Evolutionary conservation across 2,113 vertebrate species (phyloP).

Genomic region (Pituophis catenifer): DNA sequence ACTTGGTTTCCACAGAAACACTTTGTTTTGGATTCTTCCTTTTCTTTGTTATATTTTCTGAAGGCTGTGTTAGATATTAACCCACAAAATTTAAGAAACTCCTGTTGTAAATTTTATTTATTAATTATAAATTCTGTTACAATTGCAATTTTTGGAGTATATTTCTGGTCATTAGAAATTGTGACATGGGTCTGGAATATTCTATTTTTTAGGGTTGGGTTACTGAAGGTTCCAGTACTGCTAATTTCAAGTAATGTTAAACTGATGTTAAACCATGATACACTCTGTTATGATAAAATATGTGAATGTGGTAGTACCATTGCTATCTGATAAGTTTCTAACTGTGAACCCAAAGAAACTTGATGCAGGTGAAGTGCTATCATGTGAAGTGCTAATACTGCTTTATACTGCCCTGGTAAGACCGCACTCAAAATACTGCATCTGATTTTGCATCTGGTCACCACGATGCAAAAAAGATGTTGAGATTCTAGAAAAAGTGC

Average conservation of each 20-base stretch:
- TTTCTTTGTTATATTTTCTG: not conserved
- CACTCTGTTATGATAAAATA: not conserved
- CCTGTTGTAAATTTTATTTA: not conserved
- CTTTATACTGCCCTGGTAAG: too few relatives aligned
- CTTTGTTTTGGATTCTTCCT: not conserved
- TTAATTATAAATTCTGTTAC: not conserved
- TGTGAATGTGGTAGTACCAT: not conserved
- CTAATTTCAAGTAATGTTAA: not conserved
- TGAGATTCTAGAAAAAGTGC: too few relatives aligned
- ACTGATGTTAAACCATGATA: not conserved
- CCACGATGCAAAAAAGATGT: too few relatives aligned
- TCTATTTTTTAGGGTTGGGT: not conserved
- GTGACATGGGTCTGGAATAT: not conserved
- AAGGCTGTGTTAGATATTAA: not conserved
- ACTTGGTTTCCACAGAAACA: slow-evolving; percentile 16
- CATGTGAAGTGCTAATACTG: too few relatives aligned
- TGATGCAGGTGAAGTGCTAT: not conserved
- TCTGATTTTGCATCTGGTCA: too few relatives aligned
- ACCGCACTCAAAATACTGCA: too few relatives aligned
- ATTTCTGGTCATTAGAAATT: not conserved
- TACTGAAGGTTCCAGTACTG: not conserved
- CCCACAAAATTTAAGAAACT: not conserved
- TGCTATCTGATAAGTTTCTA: not conserved
- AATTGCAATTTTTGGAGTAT: not conserved
- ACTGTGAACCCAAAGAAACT: not conserved